Conservation (phyloP, 2,888 invertebrate genomes). For the Strigamia crassipes region DNA sequence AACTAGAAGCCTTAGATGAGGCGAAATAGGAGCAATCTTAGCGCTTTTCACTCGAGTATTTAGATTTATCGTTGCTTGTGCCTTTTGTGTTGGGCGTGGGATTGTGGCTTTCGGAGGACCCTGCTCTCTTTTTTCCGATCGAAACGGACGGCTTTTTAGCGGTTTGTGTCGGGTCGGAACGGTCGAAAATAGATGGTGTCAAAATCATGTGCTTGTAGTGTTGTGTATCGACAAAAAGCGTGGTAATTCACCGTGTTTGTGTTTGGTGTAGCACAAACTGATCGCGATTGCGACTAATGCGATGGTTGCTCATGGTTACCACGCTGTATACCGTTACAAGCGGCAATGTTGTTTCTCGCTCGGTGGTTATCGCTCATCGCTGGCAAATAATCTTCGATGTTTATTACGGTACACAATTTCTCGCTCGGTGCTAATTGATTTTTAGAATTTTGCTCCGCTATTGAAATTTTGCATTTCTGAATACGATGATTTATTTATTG, state of each 20-base stretch:
- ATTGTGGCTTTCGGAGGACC: background rate
- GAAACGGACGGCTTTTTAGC: background rate
- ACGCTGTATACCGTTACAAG: background rate
- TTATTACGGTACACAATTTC: background rate
- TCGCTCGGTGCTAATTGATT: background rate
- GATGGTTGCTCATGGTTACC: slow-evolving; percentile 33
- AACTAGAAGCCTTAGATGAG: background rate
- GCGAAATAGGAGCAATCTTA: slow-evolving; percentile 7
- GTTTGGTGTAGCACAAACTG: background rate
- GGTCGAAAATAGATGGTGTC: background rate
- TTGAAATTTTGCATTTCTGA: background rate
- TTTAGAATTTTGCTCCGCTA: no score
- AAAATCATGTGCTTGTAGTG: slow-evolving; percentile 26
- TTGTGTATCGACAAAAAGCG: slow-evolving; percentile 20
- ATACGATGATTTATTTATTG: no score
- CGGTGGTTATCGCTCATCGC: slow-evolving; percentile 36
- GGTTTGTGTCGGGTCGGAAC: background rate
- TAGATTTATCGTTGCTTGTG: slow-evolving; percentile 4
- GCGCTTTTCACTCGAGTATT: background rate
- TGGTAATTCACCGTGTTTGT: slow-evolving; percentile 12
- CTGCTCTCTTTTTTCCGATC: background rate
- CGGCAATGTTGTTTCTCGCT: background rate
- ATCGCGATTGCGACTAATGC: slow-evolving; percentile 13
- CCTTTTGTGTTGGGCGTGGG: slow-evolving; percentile 17
- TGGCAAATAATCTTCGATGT: slow-evolving; percentile 4